Percentiles rank a stretch among this genome's conserved stretches.
phyloP scores from a whole-genome alignment of 2,113 vertebrate species.

The Anseranas semipalmata region DNA sequence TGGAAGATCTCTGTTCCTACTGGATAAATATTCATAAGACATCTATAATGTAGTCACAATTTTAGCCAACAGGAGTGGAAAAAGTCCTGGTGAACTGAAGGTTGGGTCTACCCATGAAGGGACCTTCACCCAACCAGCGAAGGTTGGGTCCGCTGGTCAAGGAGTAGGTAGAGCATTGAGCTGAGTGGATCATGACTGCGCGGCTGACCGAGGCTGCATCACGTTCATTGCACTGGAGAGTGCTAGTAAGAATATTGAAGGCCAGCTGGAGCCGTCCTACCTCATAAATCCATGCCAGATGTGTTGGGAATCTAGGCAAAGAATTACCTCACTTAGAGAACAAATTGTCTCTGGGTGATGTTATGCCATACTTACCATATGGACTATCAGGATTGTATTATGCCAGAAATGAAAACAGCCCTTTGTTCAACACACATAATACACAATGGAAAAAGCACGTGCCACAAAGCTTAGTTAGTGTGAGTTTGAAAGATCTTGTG shows the following conservation, averaged over 20 bases:
- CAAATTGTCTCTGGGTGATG: background rate
- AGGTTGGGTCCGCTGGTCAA: background rate
- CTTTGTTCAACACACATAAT: background rate
- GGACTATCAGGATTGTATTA: background rate
- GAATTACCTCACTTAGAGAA: background rate
- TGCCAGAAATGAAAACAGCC: background rate
- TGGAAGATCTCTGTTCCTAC: background rate
- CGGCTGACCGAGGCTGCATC: background rate
- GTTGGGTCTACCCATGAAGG: accelerated
- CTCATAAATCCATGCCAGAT: background rate
- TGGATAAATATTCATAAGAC: background rate
- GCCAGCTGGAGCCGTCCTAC: background rate
- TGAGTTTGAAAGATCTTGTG: background rate
- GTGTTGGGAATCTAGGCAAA: background rate
- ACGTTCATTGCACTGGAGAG: background rate
- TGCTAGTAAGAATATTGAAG: background rate
- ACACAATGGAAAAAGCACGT: background rate
- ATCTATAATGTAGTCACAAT: background rate
- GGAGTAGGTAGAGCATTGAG: background rate
- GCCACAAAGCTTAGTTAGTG: background rate
- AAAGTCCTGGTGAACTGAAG: background rate
- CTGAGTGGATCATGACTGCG: background rate
- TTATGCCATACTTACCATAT: accelerated
- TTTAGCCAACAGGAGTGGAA: background rate
- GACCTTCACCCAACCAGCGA: background rate